phyloP scores from a whole-genome alignment of 2,888 invertebrate species.

The Macropis europaea region DNA sequence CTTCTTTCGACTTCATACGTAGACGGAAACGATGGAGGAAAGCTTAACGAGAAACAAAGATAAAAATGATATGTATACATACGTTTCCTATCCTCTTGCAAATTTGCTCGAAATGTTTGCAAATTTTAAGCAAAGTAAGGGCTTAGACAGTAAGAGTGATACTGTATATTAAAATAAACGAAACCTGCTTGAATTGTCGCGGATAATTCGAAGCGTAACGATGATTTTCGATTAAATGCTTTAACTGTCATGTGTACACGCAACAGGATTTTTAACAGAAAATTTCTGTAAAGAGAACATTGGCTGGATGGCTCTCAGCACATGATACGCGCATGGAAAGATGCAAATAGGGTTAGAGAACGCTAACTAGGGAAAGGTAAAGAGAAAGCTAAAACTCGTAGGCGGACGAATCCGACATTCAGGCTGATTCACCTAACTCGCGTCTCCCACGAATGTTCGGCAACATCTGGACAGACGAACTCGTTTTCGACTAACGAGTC shows the following conservation, averaged over 20 bases:
- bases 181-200: too few species aligned
- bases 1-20: slow-evolving; percentile 10
- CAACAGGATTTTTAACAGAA: too few species aligned
- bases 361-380: slow-evolving; percentile 34
- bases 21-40: slow-evolving; percentile 15
- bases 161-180: too few species aligned
- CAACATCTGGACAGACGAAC: slow-evolving; percentile 47
- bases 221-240: too few species aligned
- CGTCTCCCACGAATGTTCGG: slow-evolving; percentile 46
- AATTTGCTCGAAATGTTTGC: too few species aligned
- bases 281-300: too few species aligned
- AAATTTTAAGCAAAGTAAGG: too few species aligned
- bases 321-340: background rate
- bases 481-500: slow-evolving; percentile 39
- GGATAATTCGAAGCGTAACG: too few species aligned
- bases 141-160: too few species aligned
- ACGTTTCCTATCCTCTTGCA: background rate
- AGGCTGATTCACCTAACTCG: slow-evolving; percentile 48
- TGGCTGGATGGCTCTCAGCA: background rate
- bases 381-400: slow-evolving; percentile 51
- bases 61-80: background rate
- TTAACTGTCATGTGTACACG: too few species aligned
- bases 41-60: background rate
- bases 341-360: slow-evolving; percentile 35
- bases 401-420: slow-evolving; percentile 34